These are phyloP conservation scores for Macrotrachela quadricornifera DNA, from an alignment of 1,140 invertebrate genomes.

Conservation along the genomic window DNA sequence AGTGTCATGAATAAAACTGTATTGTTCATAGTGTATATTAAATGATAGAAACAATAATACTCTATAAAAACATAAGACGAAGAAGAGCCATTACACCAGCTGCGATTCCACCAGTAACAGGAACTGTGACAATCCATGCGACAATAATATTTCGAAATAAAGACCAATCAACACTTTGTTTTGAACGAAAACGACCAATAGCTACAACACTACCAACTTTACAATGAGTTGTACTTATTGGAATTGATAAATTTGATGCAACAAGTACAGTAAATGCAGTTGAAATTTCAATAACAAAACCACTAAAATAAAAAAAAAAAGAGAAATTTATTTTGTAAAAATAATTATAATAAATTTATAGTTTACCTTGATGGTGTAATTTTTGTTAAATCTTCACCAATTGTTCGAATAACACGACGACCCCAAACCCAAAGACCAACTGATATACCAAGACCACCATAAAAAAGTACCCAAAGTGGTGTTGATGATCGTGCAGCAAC, in stretches of 20 bases:
- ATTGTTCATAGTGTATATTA: no score
- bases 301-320: slow-evolving; percentile 41
- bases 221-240: slow-evolving; percentile 94
- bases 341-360: not conserved
- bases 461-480: slow-evolving; percentile 68
- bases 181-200: slow-evolving; percentile 53
- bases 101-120: slow-evolving; percentile 59
- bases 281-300: slow-evolving; percentile 83
- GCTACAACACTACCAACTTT: slow-evolving; percentile 90
- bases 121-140: slow-evolving; percentile 87
- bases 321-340: no score
- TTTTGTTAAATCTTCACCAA: slow-evolving; percentile 83
- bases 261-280: slow-evolving; percentile 79
- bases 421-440: slow-evolving; percentile 88
- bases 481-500: slow-evolving; percentile 49
- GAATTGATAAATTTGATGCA: slow-evolving; percentile 81
- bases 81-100: slow-evolving; percentile 39
- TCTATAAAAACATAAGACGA: not conserved
- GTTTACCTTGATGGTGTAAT: slow-evolving; percentile 63
- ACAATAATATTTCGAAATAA: slow-evolving; percentile 73
- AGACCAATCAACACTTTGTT: slow-evolving; percentile 63
- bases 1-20: no score
- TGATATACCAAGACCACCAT: slow-evolving; percentile 81
- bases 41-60: no score
- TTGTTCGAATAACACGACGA: slow-evolving; percentile 74